Percentiles rank a stretch among this genome's conserved stretches.
phyloP scores from a whole-genome alignment of 2,113 vertebrate species.

The Gymnogyps californianus region DNA sequence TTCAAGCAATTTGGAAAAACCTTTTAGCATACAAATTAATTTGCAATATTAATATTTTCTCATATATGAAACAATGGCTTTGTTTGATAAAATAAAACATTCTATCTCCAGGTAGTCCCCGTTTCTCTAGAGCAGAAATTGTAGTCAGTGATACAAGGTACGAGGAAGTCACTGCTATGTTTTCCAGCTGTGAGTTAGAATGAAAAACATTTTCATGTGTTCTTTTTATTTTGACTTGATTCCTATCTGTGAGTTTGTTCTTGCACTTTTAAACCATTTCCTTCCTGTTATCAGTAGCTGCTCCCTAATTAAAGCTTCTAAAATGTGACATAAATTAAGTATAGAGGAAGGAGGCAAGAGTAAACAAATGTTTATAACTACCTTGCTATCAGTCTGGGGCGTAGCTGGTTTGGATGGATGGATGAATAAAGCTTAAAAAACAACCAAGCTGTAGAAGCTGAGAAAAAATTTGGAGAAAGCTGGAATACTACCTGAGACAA shows the following conservation, averaged over 20 bases:
- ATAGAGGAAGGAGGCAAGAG: slow-evolving; percentile 57
- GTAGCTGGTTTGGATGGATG: slow-evolving; percentile 64
- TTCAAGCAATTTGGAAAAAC: background rate
- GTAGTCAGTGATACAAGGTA: background rate
- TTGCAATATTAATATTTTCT: background rate
- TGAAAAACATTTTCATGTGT: background rate
- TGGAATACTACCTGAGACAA: background rate
- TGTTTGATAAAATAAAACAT: background rate
- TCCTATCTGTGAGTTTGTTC: slow-evolving; percentile 2
- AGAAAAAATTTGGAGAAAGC: slow-evolving; percentile 10
- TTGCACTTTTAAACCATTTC: slow-evolving; percentile 16
- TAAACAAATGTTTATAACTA: slow-evolving; percentile 62
- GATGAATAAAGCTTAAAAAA: slow-evolving; percentile 33
- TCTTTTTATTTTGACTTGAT: slow-evolving; percentile 14
- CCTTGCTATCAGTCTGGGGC: slow-evolving; percentile 33
- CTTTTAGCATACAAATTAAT: background rate
- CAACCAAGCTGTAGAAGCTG: slow-evolving; percentile 11
- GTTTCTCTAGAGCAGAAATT: background rate
- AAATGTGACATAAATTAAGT: slow-evolving; percentile 72
- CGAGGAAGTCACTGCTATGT: background rate
- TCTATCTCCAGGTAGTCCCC: background rate
- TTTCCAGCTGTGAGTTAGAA: background rate
- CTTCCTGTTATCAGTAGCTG: slow-evolving; percentile 52
- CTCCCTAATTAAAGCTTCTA: slow-evolving; percentile 70
- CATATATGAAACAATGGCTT: background rate